Base-by-base conservation (phyloP, 2,113 vertebrate genomes). In the Anoplopoma fimbria region DNA sequence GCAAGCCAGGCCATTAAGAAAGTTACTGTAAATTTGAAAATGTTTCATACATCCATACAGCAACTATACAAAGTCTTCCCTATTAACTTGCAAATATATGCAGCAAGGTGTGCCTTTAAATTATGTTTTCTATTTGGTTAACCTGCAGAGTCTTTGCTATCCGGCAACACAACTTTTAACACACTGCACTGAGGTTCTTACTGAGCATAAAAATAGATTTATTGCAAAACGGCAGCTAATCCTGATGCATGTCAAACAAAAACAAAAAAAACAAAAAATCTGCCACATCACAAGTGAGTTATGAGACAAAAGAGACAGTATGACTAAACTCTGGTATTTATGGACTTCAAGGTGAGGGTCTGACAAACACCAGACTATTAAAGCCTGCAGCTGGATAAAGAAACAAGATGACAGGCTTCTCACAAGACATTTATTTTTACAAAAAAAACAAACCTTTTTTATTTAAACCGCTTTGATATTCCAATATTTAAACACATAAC, bases 251-350 rank as follows among this genome's bases (percentile, higher is more conserved):
- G 45, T 65, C 31, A 4, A 36, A 31, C 12, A 55, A 57, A 78
- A 81, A n/a, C n/a, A n/a, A n/a, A n/a, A n/a, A n/a, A n/a, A n/a
- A n/a, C n/a, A n/a, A n/a, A n/a, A 4, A 1, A 9, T 74, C 67
- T 68, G 57, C 42, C 8, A 70, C 84, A 81, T 70, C 21, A 75
- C 23, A 31, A 70, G 45, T 42, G 73, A 86, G 75, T 75, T 67
- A 65, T 75, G 64, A 73, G 76, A 74, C 49, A 31, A 69, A 75
- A 70, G 58, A 40, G 60, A 64, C 60, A 61, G 47, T 3, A 2
- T 6, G 85, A 77, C 58, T 63, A 42, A 87, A 71, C 82, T 69
- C 47, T n/a, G 61, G 78, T 77, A 88, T 90, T 81, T 81, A 88
- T 81, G 45, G 42, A 61, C 62, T 38, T 45, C 9, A 25, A 55